These are phyloP conservation scores for Taphrorychus bicolor DNA, from an alignment of 2,888 invertebrate genomes.

Conservation along the genomic window DNA sequence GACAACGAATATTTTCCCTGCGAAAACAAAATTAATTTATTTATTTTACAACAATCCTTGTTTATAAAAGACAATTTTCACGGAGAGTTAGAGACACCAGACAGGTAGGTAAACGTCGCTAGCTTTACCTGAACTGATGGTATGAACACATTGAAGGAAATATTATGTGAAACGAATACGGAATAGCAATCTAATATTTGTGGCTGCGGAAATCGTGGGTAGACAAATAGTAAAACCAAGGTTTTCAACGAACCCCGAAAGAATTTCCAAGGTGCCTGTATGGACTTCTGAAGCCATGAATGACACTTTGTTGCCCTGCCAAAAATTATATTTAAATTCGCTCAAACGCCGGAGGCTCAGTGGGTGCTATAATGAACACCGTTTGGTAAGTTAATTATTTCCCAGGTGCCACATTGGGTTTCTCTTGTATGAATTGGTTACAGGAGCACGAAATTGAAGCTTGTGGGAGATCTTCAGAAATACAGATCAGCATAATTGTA, in stretches of 20 bases:
- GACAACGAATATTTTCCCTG: conserved; percentile 53
- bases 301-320: conserved; percentile 71
- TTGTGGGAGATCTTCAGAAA: conserved; percentile 53
- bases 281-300: conserved; percentile 59
- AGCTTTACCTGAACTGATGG: background rate
- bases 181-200: conserved; percentile 78
- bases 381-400: conserved; percentile 64
- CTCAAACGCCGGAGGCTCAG: conserved; percentile 72
- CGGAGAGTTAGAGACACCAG: conserved; percentile 42
- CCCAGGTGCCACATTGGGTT: background rate
- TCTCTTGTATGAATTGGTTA: conserved; percentile 42
- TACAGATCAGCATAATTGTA: conserved; percentile 4
- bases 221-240: conserved; percentile 47
- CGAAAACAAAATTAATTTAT: conserved; percentile 51
- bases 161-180: conserved; percentile 77
- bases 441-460: conserved; percentile 61
- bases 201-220: conserved; percentile 68
- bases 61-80: conserved; percentile 47
- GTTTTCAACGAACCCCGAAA: conserved; percentile 62
- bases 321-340: conserved; percentile 75
- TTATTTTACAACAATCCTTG: conserved; percentile 48
- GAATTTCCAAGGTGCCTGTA: conserved; percentile 44
- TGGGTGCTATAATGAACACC: conserved; percentile 80
- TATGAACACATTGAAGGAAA: conserved; percentile 57
- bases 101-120: conserved; percentile 12